These are phyloP conservation scores for Lepisosteus oculatus DNA, from an alignment of 2,113 vertebrate genomes.

Conservation along the genomic window DNA sequence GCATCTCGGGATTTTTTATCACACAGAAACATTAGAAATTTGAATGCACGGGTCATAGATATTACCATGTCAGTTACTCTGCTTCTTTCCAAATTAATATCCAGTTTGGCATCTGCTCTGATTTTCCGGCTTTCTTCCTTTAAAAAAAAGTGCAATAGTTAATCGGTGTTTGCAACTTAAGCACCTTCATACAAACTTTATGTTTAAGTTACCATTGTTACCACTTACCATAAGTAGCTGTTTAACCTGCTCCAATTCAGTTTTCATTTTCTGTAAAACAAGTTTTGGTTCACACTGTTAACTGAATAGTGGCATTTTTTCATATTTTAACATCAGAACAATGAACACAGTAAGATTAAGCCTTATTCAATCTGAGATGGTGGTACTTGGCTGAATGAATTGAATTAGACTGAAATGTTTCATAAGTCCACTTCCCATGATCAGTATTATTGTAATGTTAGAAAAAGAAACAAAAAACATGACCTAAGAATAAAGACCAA, in stretches of 20 bases:
- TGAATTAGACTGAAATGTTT: no score
- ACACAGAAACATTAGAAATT: no score
- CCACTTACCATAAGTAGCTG: conserved; percentile 78
- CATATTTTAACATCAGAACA: no score
- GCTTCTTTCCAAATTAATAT: conserved; percentile 92
- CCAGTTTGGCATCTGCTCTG: conserved; percentile 83
- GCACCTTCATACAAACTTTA: neutral
- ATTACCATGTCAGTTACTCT: conserved; percentile 84
- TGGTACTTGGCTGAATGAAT: neutral
- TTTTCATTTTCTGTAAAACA: conserved; percentile 87
- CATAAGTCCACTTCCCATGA: no score
- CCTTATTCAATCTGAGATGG: neutral
- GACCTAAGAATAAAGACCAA: no score
- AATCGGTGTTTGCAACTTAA: neutral
- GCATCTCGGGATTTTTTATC: no score
- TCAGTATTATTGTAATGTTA: no score
- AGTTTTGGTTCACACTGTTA: neutral
- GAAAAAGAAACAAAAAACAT: no score
- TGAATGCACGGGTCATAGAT: no score
- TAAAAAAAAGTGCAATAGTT: conserved; percentile 34
- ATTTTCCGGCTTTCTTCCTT: conserved; percentile 85
- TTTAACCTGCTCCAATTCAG: conserved; percentile 86
- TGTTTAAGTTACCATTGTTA: neutral
- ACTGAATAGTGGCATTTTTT: neutral
- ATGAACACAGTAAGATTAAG: no score